These are phyloP conservation scores for Nomada lathburiana DNA, from an alignment of 2,888 invertebrate species.

Conservation along the genomic window DNA sequence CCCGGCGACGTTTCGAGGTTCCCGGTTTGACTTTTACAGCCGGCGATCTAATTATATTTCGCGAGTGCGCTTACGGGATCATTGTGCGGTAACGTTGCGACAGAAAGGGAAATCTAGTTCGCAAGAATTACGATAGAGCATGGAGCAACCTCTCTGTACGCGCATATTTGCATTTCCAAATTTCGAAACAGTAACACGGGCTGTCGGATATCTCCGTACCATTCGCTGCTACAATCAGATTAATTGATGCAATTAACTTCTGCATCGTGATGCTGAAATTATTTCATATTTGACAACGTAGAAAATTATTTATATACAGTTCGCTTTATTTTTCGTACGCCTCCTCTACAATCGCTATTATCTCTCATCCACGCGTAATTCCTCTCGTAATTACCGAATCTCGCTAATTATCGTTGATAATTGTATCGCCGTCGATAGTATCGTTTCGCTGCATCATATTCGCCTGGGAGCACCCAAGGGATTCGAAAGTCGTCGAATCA, in stretches of 20 bases:
- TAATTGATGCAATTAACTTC: background rate
- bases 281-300: background rate
- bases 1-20: no score
- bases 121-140: background rate
- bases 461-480: background rate
- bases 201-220: background rate
- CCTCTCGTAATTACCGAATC: no score
- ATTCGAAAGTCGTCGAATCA: background rate
- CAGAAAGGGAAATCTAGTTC: slow-evolving; percentile 31
- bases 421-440: background rate
- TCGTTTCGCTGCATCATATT: background rate
- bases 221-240: background rate
- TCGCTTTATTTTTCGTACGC: no score
- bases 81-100: background rate
- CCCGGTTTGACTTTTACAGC: no score
- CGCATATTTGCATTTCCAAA: background rate
- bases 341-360: no score
- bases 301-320: no score
- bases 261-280: background rate
- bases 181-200: background rate
- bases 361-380: no score
- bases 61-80: no score
- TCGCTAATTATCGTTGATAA: no score
- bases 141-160: background rate
- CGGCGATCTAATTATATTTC: no score